Evolutionary conservation across 2,113 vertebrate species (phyloP).

Genomic region (Dryoscopus gambensis): DNA sequence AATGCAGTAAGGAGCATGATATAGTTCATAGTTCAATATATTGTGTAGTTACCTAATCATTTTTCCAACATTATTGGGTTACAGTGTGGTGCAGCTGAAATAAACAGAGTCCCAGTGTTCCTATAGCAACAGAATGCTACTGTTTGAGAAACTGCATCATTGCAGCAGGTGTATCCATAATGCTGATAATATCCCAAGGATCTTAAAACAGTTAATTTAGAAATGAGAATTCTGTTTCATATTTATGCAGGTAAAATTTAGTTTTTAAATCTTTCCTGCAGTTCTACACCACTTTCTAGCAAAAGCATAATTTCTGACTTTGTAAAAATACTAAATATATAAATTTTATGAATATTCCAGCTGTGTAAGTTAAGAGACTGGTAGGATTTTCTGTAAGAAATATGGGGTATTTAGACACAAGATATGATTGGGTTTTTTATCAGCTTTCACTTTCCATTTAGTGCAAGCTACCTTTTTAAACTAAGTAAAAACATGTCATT

Average conservation of each 20-base stretch:
- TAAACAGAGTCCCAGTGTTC: neutral
- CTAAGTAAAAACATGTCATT: slow-evolving; percentile 31
- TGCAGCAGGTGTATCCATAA: neutral
- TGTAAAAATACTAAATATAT: neutral
- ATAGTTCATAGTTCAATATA: neutral
- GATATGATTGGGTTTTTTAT: neutral
- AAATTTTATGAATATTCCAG: neutral
- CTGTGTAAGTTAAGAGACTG: neutral
- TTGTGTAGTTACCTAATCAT: neutral
- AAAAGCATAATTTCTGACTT: neutral
- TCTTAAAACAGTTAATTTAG: neutral
- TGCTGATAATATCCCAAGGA: neutral
- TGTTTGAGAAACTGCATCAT: neutral
- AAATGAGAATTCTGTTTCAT: neutral
- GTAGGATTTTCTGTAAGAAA: neutral
- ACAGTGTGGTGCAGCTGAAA: neutral
- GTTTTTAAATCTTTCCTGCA: neutral
- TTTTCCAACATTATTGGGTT: neutral
- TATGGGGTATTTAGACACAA: neutral
- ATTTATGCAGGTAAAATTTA: neutral
- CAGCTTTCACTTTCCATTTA: neutral
- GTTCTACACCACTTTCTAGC: neutral
- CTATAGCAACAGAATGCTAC: slow-evolving; percentile 20
- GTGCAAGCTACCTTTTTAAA: neutral
- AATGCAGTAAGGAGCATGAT: neutral